Evolutionary conservation across 1,140 invertebrate species (phyloP).

Genomic region (Drosophila athabasca): DNA sequence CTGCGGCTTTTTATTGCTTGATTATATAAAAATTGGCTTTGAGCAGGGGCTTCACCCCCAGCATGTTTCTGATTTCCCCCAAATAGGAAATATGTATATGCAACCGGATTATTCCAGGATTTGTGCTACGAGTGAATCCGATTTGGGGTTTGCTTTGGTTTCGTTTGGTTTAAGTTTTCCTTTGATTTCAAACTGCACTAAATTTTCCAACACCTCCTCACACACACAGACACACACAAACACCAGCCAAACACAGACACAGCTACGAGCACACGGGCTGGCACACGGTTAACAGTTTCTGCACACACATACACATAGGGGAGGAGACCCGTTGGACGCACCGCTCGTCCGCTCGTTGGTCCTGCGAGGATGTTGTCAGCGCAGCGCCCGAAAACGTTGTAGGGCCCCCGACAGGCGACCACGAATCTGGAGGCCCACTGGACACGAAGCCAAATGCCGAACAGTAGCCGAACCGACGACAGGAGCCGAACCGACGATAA

Average conservation of each 20-base stretch:
- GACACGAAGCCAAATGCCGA: slow-evolving; percentile 23
- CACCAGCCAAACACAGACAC: not conserved
- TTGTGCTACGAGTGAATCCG: slow-evolving; percentile 8
- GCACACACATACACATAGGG: slow-evolving; percentile 55
- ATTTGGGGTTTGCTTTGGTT: slow-evolving; percentile 15
- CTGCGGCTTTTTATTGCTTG: slow-evolving; percentile 76
- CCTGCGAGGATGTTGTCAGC: slow-evolving; percentile 80
- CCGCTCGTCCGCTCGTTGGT: slow-evolving; percentile 69
- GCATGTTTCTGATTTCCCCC: slow-evolving; percentile 15
- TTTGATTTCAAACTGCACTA: slow-evolving; percentile 70
- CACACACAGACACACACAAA: slow-evolving; percentile 26
- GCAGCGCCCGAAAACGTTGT: slow-evolving; percentile 80
- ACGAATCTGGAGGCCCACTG: slow-evolving; percentile 43
- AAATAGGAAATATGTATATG: slow-evolving; percentile 3
- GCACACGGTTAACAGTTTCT: slow-evolving; percentile 52
- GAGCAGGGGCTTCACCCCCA: slow-evolving; percentile 25
- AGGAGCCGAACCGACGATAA: not conserved
- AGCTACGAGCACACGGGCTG: slow-evolving; percentile 14
- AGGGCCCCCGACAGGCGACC: slow-evolving; percentile 48
- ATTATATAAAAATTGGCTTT: slow-evolving; percentile 80
- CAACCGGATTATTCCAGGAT: slow-evolving; percentile 6
- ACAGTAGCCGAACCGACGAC: not conserved
- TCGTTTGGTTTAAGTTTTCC: slow-evolving; percentile 29
- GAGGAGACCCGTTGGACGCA: slow-evolving; percentile 52
- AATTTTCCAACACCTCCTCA: slow-evolving; percentile 67